Evolutionary conservation across 1,140 invertebrate species (phyloP), one percentile per base, ranked within the genome.

Genomic region (Lucilia cuprina): DNA sequence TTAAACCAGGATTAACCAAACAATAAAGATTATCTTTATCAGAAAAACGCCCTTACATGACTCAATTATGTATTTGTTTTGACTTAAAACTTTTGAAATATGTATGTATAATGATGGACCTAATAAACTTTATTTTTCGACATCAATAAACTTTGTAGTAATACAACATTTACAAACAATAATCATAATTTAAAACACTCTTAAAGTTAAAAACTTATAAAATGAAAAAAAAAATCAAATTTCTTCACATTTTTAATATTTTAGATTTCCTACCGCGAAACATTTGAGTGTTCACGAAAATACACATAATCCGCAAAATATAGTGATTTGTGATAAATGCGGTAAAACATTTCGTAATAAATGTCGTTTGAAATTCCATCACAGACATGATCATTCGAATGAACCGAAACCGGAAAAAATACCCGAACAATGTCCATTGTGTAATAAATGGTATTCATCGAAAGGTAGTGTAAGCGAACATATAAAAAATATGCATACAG

Each of bases 341-440:
- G 86, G 89, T 0, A 88, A 90, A 0, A 89, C 87, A 86, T 85
- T 89, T 0, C 88, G 88, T 83, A 89, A 89, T 55, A 88, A 89
- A 86, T 86, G 88, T 21, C 86, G 86, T n/a, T 82, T 90, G 75
- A 86, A 87, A 1, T 74, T 87, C 84, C 88, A 89, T 41, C 55
- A 21, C 12, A 25, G 34, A 35, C n/a, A 21, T 9, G 60, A 85
- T 86, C 0, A 89, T 88, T 41, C 86, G 85, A 30, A 86, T 89
- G 8, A 85, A 87, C 5, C 85, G 85, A 0, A 88, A 87, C 0
- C 87, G 86, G 0, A 87, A 87, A 84, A 85, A 89, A 80, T 49
- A 86, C 0, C 88, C 88, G 65, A 87, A 80, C 77, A 89, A 87
- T 85, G 88, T 86, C 19, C 85, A 88, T 50, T 86, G 85, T 7